Base-by-base conservation (phyloP, 2,113 vertebrate genomes). In the Prochilodus magdalenae region DNA sequence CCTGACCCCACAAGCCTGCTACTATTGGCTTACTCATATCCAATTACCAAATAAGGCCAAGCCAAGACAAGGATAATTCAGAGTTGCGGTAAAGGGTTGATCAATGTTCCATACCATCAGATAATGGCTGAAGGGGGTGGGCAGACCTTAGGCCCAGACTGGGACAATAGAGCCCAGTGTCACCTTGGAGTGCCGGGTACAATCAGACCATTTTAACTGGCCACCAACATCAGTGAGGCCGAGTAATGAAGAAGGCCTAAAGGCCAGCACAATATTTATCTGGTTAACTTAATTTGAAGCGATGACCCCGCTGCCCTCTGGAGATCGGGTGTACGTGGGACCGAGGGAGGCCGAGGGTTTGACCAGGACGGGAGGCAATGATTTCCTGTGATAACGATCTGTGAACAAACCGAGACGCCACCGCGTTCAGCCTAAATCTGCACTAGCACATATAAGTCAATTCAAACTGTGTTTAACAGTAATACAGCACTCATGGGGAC, bases 61-160 rank as follows among this genome's bases (percentile, higher is more conserved):
- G 20, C 84, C 77, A 86, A 92, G 91, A 92, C 87, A 87, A 88
- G 83, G 79, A 51, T 81, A 86, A 91, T 90, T 91, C 89, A 90
- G 84, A 86, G 75, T 67, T 26, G 63, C 44, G 80, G 89, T 84
- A 87, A 86, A 90, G 86, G 89, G 91, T 91, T 90, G 91, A 91
- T 89, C 90, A 92, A 92, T 92, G 91, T 89, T 90, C 90, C 91
- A 81, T 89, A 89, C 85, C 90, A 92, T 91, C 91, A 90, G 93
- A 93, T 94, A 92, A 92, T 87, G 80, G 83, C 84, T 60, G 7
- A 75, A 51, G 60, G 77, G 62, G 62, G 74, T 66, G 75, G 72
- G 73, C 63, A 82, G 49, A 69, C 18, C 73, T 1, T 30, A 57
- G 69, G 59, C 51, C 27, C 30, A 66, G 13, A 27, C 40, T 71